Conservation (phyloP, 2,888 invertebrate genomes). For the Tribolium freemani region DNA sequence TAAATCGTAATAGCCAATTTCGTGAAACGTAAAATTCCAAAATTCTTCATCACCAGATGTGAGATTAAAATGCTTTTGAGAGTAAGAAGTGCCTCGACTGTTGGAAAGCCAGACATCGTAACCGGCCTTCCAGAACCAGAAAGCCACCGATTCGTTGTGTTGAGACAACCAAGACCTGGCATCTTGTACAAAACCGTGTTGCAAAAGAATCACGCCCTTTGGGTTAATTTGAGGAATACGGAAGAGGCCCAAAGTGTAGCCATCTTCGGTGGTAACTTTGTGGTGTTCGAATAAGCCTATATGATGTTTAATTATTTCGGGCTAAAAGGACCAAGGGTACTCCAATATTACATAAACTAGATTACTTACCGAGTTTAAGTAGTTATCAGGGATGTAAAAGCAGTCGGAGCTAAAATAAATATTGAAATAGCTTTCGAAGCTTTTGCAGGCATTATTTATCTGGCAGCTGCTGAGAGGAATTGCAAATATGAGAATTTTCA, state of each 20-base stretch:
- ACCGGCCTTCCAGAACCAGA: conserved; percentile 16
- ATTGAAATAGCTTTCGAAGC: background rate
- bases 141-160: conserved; percentile 6
- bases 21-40: conserved; percentile 20
- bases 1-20: conserved; percentile 11
- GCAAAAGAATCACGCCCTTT: conserved; percentile 8
- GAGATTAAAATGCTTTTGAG: background rate
- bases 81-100: conserved; percentile 1
- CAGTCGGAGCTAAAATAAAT: background rate
- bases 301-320: background rate
- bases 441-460: background rate
- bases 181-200: conserved; percentile 5
- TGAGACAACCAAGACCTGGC: conserved; percentile 4
- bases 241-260: conserved; percentile 6
- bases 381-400: background rate
- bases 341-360: too few species aligned
- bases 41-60: background rate
- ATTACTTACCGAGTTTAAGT: background rate
- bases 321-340: background rate
- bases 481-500: background rate
- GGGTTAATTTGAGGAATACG: conserved; percentile 5
- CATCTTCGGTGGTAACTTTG: conserved; percentile 6
- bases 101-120: conserved; percentile 22
- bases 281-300: background rate
- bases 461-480: background rate